Percentiles rank a stretch among this genome's conserved stretches.
These are phyloP conservation scores for Psammodynastes pulverulentus DNA, from an alignment of 2,113 vertebrate species.

Conservation along the genomic window DNA sequence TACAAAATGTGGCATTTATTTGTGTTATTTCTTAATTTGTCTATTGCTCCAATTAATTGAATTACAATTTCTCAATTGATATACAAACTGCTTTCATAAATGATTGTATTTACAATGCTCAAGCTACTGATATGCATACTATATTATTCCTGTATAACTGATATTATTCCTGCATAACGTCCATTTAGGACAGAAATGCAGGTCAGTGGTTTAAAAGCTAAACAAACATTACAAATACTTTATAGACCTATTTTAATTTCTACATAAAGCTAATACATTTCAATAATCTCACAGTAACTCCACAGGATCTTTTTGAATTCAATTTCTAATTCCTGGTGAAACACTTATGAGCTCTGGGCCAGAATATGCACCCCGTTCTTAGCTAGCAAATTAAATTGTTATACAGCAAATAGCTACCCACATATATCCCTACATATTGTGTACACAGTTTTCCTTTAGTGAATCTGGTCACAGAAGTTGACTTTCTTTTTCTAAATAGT, in stretches of 20 bases:
- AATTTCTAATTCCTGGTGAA: background rate
- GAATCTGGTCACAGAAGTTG: slow-evolving; percentile 42
- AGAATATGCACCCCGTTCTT: background rate
- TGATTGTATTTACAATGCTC: slow-evolving; percentile 56
- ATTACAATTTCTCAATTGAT: background rate
- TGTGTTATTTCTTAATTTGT: background rate
- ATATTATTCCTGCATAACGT: background rate
- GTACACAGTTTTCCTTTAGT: background rate
- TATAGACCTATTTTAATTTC: slow-evolving; percentile 38
- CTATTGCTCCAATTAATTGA: background rate
- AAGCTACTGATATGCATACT: background rate
- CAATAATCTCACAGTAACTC: slow-evolving; percentile 31
- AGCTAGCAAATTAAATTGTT: background rate
- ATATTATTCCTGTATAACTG: background rate
- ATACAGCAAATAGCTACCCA: background rate
- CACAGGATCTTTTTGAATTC: slow-evolving; percentile 53
- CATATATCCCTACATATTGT: background rate
- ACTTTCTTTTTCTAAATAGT: slow-evolving; percentile 18
- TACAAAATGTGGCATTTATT: slow-evolving; percentile 65
- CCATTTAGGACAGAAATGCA: background rate
- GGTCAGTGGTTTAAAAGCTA: background rate
- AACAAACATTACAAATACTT: background rate
- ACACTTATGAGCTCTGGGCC: background rate
- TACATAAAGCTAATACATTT: slow-evolving; percentile 13
- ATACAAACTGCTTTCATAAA: slow-evolving; percentile 67